Evolutionary conservation across 2,888 invertebrate species (phyloP), one percentile per base, ranked within the genome.

Genomic region (Serrognathus titanus): DNA sequence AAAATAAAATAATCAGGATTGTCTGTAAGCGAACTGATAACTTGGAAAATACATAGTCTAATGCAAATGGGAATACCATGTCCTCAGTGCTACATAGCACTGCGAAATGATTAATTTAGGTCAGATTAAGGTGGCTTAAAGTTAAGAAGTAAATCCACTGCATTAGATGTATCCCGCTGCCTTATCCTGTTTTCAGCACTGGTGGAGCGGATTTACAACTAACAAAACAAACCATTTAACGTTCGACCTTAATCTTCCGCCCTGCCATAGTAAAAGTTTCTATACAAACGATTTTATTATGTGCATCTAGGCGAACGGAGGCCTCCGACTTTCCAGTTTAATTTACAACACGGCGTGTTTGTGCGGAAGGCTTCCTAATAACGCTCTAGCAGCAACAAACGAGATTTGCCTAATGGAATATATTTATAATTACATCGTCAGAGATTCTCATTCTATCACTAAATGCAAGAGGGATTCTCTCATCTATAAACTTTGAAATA

Each of bases 151-250:
- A 65, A 60, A 63, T 63, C 62, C 57, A 59, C 58, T 61, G 58
- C 65, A 61, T 63, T 63, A 64, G 65, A 62, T 57, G 59, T 62
- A 61, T 62, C 61, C 61, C 58, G 58, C 51, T 54, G 52, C 64
- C 65, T 68, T 66, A 66, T 66, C 64, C 66, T 57, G 64, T 66
- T 67, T 69, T 67, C 69, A 66, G 62, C 67, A 59, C 62, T 57
- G 62, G 60, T 62, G 61, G 48, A 60, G 52, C 61, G 67, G 69
- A 67, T 69, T 69, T 69, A 69, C 68, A 67, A 67, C 66, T 68
- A 66, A 69, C 69, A 69, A 68, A 69, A 68, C 67, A 69, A 69
- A 69, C 67, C 68, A 65, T 69, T 69, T 68, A 69, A 65, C 66
- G 64, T 66, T 65, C 65, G 67, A 64, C 65, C 66, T 63, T 67